Percentiles rank a stretch among this genome's conserved stretches.
phyloP scores from a whole-genome alignment of 2,888 invertebrate genomes.

The Callyntrura sp. region DNA sequence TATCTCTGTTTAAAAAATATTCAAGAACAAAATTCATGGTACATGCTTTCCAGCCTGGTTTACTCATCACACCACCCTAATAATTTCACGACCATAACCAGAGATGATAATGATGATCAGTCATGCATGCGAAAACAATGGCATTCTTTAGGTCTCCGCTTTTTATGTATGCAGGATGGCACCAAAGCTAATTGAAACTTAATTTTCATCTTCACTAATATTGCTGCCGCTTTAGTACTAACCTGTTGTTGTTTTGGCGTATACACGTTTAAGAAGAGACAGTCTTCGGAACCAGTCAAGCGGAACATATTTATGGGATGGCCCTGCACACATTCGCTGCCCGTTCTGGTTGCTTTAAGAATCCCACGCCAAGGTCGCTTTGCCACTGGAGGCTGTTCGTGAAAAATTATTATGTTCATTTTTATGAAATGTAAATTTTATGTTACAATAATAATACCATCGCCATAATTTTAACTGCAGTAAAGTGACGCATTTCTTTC shows the following conservation, averaged over 20 bases:
- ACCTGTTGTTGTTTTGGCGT: slow-evolving; percentile 53
- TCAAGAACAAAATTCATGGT: too few species aligned
- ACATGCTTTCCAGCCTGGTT: too few species aligned
- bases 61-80: too few species aligned
- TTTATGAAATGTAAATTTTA: too few species aligned
- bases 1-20: too few species aligned
- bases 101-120: too few species aligned
- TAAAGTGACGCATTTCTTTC: too few species aligned
- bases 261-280: slow-evolving; percentile 79
- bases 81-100: too few species aligned
- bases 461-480: background rate
- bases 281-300: slow-evolving; percentile 69
- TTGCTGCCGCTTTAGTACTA: slow-evolving; percentile 25
- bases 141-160: too few species aligned
- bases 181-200: slow-evolving; percentile 17
- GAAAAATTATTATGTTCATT: too few species aligned
- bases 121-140: too few species aligned
- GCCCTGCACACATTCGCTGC: slow-evolving; percentile 79
- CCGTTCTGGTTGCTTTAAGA: slow-evolving; percentile 62
- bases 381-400: slow-evolving; percentile 72
- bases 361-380: slow-evolving; percentile 77
- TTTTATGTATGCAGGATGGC: too few species aligned
- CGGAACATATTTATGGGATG: slow-evolving; percentile 58
- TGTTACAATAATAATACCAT: slow-evolving; percentile 11
- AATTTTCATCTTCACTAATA: background rate